Base-by-base conservation (phyloP, 2,888 invertebrate species). In the Cerastis rubricosa region DNA sequence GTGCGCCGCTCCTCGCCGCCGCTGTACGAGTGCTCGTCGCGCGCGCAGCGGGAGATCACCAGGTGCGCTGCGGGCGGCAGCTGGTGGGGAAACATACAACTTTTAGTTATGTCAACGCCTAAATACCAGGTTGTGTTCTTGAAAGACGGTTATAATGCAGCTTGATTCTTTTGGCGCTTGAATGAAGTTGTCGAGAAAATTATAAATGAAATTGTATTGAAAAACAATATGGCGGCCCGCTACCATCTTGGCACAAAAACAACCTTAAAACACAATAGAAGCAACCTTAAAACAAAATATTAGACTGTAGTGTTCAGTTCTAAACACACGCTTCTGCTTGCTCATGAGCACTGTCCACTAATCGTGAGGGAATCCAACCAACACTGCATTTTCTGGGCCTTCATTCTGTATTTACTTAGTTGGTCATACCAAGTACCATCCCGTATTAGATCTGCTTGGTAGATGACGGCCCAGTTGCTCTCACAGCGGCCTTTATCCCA, bases 1-100 rank as follows among this genome's bases (percentile, higher is more conserved):
- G 97, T 97, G 91, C 95, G 95, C 3, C 96, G 93, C 92, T 97
- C 96, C 89, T 96, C 96, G 80, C 97, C 97, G 90, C 97, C 98
- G 92, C 98, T 99, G 96, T 99, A 99, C 72, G 99, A 99, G 95
- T 99, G 99, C 97, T 99, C 99, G 95, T 99, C 98, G 94, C 98
- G 99, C 0, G 99, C 98, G 90, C 98, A 98, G 73, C 98, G 98
- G 6, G 99, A 99, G 89, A 99, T 98, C 86, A 99, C 98, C 89
- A 96, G 93, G 90, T 96, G 96, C 29, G 96, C 96, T 29, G 95
- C 96, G 2, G 96, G 96, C 17, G 96, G 96, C 75, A 96, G 78
- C 96, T 96, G 12, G 2, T 0, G 12, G 49, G 2, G 2, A 25
- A 2, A 14, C 0, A 17, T 6, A 2, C 1, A 40, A 17, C 0